A percentile compares a stretch with the other conserved stretches of the same genome.
phyloP scores from a whole-genome alignment of 2,797 vertebrate genomes.

The Myotis myotis region DNA sequence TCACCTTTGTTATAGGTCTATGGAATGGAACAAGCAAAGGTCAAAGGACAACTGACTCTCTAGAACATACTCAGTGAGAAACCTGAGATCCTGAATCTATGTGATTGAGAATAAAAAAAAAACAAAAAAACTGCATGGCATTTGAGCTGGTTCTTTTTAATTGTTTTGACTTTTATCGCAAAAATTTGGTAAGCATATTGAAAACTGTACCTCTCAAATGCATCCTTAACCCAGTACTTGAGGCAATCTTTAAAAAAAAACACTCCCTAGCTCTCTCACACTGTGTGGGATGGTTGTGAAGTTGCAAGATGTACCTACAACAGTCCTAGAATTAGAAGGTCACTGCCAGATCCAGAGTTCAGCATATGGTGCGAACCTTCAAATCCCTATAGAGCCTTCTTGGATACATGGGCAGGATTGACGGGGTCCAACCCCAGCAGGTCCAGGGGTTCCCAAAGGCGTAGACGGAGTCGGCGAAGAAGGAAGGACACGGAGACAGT shows the following conservation, averaged over 20 bases:
- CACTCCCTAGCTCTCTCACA: neutral
- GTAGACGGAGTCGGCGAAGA: too few species aligned
- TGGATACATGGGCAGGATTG: accelerated
- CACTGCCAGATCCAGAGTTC: neutral
- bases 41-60: accelerated
- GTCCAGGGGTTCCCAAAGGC: too few species aligned
- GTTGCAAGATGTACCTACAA: neutral
- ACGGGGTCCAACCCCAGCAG: too few species aligned
- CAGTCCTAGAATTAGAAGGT: neutral
- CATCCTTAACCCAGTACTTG: neutral
- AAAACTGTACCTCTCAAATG: neutral
- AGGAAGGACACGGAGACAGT: too few species aligned
- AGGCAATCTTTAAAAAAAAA: neutral
- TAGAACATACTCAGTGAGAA: neutral
- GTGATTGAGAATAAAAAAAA: neutral
- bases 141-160: neutral
- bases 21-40: neutral
- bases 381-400: accelerated
- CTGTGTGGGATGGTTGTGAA: neutral
- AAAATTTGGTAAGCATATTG: neutral
- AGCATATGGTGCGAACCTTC: accelerated
- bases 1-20: neutral
- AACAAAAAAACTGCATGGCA: accelerated
- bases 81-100: neutral
- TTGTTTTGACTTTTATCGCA: neutral